phyloP scores from a whole-genome alignment of 2,797 vertebrate species.

The Lycodopsis pacificus region DNA sequence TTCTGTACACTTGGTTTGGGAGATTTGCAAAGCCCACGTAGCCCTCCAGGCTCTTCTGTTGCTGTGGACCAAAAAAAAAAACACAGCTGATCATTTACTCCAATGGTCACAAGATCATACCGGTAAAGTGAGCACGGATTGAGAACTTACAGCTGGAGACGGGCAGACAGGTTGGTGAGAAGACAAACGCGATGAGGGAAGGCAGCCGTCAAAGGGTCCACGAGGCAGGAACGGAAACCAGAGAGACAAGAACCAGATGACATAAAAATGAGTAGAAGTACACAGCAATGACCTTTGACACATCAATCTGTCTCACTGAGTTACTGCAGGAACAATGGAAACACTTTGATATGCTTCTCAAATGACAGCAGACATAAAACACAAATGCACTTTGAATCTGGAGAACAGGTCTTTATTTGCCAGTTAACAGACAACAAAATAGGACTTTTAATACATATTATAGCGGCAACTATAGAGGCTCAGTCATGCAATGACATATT shows the following conservation, averaged over 20 bases:
- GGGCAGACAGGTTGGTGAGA: conserved; percentile 12
- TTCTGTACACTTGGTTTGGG: conserved; percentile 88
- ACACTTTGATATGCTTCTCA: background rate
- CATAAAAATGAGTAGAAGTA: conserved; percentile 3
- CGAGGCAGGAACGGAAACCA: conserved; percentile 7
- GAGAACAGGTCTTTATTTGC: background rate
- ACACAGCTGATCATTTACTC: conserved; percentile 41
- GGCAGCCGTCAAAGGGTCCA: conserved; percentile 19
- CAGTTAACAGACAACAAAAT: conserved; percentile 15
- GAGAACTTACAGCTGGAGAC: conserved; percentile 67
- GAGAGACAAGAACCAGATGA: conserved; percentile 3
- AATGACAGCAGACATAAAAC: background rate
- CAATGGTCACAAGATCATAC: conserved; percentile 6
- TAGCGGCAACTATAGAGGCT: background rate
- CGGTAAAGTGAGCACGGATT: background rate
- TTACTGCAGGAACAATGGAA: background rate
- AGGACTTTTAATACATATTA: conserved; percentile 10
- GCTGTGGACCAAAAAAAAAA: conserved; percentile 80
- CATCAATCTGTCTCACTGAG: background rate
- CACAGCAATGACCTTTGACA: background rate
- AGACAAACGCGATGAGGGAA: background rate
- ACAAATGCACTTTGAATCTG: conserved; percentile 17
- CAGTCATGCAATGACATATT: background rate
- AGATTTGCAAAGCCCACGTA: conserved; percentile 98
- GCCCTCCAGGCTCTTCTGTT: conserved; percentile 97